phyloP scores from a whole-genome alignment of 2,888 invertebrate genomes.

The Leucoma salicis region DNA sequence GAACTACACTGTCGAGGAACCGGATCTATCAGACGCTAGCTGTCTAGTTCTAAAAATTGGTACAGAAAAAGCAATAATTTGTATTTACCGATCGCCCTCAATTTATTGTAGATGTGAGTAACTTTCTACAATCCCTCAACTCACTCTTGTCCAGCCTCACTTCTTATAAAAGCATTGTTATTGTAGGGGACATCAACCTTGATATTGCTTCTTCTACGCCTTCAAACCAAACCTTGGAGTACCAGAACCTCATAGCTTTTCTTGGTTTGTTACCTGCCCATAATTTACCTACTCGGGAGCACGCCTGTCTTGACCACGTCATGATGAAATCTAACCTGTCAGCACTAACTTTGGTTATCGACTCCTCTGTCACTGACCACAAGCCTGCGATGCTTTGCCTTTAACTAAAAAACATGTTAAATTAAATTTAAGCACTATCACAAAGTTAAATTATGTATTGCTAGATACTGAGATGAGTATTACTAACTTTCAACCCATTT shows the following conservation, averaged over 20 bases:
- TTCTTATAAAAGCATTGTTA: neutral
- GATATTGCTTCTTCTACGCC: neutral
- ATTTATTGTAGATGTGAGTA: neutral
- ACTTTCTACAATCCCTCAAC: neutral
- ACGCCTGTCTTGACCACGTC: slow-evolving; percentile 15
- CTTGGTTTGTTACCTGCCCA: neutral
- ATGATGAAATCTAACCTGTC: neutral
- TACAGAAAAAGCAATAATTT: neutral
- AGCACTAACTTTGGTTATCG: too few relatives aligned
- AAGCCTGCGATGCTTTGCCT: neutral
- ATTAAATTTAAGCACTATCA: too few relatives aligned
- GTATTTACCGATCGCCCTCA: neutral
- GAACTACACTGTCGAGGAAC: neutral
- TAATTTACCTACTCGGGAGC: neutral
- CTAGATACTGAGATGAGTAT: too few relatives aligned
- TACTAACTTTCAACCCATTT: too few relatives aligned
- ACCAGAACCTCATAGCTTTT: neutral
- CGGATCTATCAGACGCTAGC: neutral
- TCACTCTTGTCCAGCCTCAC: neutral
- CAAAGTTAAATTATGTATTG: too few relatives aligned
- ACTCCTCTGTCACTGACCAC: too few relatives aligned
- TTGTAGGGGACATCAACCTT: neutral
- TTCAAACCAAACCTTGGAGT: neutral
- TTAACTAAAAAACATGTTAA: too few relatives aligned
- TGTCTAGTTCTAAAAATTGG: neutral